phyloP scores from a whole-genome alignment of 2,113 vertebrate species.

The Rana temporaria region DNA sequence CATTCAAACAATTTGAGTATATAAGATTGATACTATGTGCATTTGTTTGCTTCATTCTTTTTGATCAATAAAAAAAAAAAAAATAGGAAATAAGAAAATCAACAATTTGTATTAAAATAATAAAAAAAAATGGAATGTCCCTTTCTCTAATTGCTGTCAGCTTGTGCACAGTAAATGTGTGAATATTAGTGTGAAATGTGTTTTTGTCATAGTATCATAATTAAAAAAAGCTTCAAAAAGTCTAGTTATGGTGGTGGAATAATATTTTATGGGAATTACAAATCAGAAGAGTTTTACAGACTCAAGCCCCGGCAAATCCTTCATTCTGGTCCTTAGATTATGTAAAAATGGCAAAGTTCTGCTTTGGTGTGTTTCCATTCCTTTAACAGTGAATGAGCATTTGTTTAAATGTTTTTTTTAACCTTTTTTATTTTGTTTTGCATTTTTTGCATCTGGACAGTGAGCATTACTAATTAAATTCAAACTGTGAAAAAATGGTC shows the following conservation, averaged over 20 bases:
- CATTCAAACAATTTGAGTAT: slow-evolving; percentile 12
- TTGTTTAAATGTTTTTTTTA: slow-evolving; percentile 27
- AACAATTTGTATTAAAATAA: slow-evolving; percentile 32
- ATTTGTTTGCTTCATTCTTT: slow-evolving; percentile 22
- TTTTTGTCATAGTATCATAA: slow-evolving; percentile 92
- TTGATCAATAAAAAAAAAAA: slow-evolving; percentile 21
- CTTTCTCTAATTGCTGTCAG: slow-evolving; percentile 80
- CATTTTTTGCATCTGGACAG: slow-evolving; percentile 62
- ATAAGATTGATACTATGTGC: slow-evolving; percentile 23
- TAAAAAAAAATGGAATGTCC: slow-evolving; percentile 24
- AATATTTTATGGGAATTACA: slow-evolving; percentile 70
- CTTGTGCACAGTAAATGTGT: slow-evolving; percentile 98
- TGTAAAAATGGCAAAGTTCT: slow-evolving; percentile 47
- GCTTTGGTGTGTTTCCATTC: slow-evolving; percentile 64
- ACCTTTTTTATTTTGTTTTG: slow-evolving; percentile 17
- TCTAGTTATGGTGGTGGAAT: slow-evolving; percentile 93
- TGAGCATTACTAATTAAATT: slow-evolving; percentile 64
- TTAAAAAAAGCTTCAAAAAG: slow-evolving; percentile 59
- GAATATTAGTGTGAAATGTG: slow-evolving; percentile 92
- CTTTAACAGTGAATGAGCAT: slow-evolving; percentile 40
- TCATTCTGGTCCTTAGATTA: slow-evolving; percentile 33
- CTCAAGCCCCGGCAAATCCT: not conserved
- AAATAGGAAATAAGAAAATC: not conserved
- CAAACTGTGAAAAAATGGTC: slow-evolving; percentile 72
- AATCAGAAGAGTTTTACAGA: slow-evolving; percentile 10